Evolutionary conservation across 1,140 invertebrate species (phyloP), one percentile per base, ranked within the genome.

Genomic region (Cotesia glomerata): DNA sequence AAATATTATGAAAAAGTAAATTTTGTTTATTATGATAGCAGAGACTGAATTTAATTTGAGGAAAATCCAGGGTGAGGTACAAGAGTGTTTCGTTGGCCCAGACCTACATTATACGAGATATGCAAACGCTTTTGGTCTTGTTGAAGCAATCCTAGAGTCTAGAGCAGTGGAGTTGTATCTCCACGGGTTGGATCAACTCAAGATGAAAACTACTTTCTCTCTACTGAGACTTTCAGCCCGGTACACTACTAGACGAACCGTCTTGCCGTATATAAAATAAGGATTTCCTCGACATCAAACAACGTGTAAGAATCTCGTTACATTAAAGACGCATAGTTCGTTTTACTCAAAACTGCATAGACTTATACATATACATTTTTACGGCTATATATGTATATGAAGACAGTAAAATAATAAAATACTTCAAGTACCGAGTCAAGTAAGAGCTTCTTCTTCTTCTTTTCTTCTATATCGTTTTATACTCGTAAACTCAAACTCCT

Each of bases 221-320:
- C n/a, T 39, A 39, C 59, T 34, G n/a, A 35, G 32, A n/a, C 59
- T 63, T 59, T 45, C 2, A 26, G n/a, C 39, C 39, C 39, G 39
- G 39, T 45, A 45, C 39, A 45, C 39, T 26, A 58, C 18, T 18
- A 36, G 13, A 61, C 35, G 54, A 26, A 49, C 13, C 54, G 16
- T 58, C 67, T 59, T 39, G 59, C 58, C 45, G 18, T 45, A n/a
- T 18, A 61, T 39, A 70, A 70, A 49, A 70, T 49, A 45, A 16
- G 13, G 66, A 68, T 70, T 70, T 70, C 39, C 68, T 45, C 18
- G 39, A 70, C 68, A 70, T 62, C 68, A 70, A 70, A 70, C 66
- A 52, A 56, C 68, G 68, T 52, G 56, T 70, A 70, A 58, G 59
- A 70, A 70, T 70, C 68, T 70, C 68, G 68, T 70, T 70, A 70